Conservation (phyloP, 2,797 vertebrate genomes). For the Chelonia mydas region DNA sequence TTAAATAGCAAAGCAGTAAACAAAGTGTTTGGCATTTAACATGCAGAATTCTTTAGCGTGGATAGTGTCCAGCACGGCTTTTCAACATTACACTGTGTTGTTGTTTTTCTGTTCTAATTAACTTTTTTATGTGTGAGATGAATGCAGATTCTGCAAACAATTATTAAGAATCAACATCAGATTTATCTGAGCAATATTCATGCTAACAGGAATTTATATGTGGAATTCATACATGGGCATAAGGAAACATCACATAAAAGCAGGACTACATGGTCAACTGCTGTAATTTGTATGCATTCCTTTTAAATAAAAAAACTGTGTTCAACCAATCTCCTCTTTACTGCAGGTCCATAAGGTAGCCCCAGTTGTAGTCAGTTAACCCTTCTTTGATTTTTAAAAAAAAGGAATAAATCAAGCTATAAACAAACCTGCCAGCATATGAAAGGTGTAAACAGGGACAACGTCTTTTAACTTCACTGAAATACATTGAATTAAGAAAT, state of each 20-base stretch:
- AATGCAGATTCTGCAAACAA: conserved; percentile 20
- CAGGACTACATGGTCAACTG: conserved; percentile 46
- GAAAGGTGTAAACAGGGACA: neutral
- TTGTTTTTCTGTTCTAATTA: conserved; percentile 37
- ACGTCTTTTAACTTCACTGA: neutral
- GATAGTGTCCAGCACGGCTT: conserved; percentile 13
- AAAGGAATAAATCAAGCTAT: neutral
- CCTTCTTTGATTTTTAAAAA: conserved; percentile 16
- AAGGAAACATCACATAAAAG: conserved; percentile 68
- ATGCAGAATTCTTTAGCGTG: neutral
- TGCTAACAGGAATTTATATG: conserved; percentile 54
- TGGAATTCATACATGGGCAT: conserved; percentile 50
- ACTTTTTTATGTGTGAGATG: neutral
- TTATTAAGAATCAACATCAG: conserved; percentile 41
- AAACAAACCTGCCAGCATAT: fast-evolving
- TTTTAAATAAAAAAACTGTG: conserved; percentile 39
- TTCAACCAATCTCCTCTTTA: conserved; percentile 21
- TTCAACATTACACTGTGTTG: conserved; percentile 31
- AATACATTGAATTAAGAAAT: neutral
- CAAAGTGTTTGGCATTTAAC: neutral
- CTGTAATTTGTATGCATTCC: conserved; percentile 58
- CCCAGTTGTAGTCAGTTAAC: conserved; percentile 30
- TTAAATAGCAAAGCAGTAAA: conserved; percentile 21
- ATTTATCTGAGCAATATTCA: conserved; percentile 40
- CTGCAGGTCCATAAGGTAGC: conserved; percentile 32